Evolutionary conservation across 2,797 vertebrate genomes (phyloP).

Genomic region (Liparis tanakae): DNA sequence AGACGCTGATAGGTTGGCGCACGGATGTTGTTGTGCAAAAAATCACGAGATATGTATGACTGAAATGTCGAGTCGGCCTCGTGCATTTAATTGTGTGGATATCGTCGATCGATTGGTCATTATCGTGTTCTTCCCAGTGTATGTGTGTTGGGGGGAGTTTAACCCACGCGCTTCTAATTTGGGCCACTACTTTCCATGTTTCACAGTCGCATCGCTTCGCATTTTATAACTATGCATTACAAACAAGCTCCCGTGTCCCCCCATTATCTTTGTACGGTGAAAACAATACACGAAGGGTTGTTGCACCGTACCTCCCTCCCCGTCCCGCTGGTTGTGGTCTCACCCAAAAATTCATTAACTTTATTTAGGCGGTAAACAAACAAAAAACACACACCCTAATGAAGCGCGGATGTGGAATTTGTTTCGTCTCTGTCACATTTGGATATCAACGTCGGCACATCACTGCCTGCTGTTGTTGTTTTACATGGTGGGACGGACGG

Average conservation of each 20-base stretch:
- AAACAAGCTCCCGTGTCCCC: slow-evolving; percentile 6
- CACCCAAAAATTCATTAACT: slow-evolving; percentile 50
- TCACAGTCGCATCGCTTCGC: slow-evolving; percentile 20
- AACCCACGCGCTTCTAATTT: slow-evolving; percentile 27
- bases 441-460: slow-evolving; percentile 60
- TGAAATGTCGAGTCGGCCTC: slow-evolving; percentile 5
- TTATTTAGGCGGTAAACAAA: slow-evolving; percentile 41
- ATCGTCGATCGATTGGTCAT: slow-evolving; percentile 72
- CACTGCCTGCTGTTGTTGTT: slow-evolving; percentile 60
- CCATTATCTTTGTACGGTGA: slow-evolving; percentile 33
- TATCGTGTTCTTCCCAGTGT: slow-evolving; percentile 66
- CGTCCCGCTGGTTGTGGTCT: slow-evolving; percentile 49
- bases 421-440: slow-evolving; percentile 54
- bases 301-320: slow-evolving; percentile 30
- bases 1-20: slow-evolving; percentile 66
- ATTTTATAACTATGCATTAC: slow-evolving; percentile 33
- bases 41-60: slow-evolving; percentile 45
- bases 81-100: slow-evolving; percentile 45
- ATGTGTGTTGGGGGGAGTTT: neutral
- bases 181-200: slow-evolving; percentile 15
- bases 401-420: slow-evolving; percentile 57
- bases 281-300: slow-evolving; percentile 35
- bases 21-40: slow-evolving; percentile 51
- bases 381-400: slow-evolving; percentile 34
- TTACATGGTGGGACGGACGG: slow-evolving; percentile 60